Evolutionary conservation across 2,113 vertebrate genomes (phyloP).

Genomic region (Hylia prasina): DNA sequence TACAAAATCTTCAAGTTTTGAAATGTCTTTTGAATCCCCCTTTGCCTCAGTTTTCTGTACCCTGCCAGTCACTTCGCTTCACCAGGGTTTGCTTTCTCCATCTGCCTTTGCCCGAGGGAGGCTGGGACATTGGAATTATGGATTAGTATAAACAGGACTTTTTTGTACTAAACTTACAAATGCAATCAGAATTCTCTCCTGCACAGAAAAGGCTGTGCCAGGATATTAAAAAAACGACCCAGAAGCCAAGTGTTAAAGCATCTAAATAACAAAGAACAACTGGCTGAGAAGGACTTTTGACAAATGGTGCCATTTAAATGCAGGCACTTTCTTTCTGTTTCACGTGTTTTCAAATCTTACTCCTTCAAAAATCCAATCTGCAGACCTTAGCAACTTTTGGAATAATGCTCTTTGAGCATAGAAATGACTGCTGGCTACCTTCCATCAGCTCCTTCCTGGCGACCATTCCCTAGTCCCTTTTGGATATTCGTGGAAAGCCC

Average conservation of each 20-base stretch:
- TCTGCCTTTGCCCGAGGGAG: neutral
- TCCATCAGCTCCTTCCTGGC: conserved; percentile 39
- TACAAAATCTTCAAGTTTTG: neutral
- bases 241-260: neutral
- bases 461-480: neutral
- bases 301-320: neutral
- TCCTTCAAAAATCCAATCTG: neutral
- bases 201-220: neutral
- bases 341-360: neutral
- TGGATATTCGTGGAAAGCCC: conserved; percentile 34
- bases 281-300: neutral
- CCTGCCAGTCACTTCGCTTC: neutral
- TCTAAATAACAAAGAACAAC: neutral
- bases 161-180: neutral
- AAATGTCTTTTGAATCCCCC: neutral
- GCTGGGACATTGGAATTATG: neutral
- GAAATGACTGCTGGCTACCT: conserved; percentile 30
- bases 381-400: conserved; percentile 13
- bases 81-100: neutral
- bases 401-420: neutral
- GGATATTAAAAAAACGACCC: neutral
- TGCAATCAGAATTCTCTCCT: neutral
- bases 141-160: neutral
- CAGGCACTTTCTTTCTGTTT: neutral
- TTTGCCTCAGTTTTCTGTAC: accelerated